Conservation (phyloP, 2,113 vertebrate genomes). For the Crotalus helleri region DNA sequence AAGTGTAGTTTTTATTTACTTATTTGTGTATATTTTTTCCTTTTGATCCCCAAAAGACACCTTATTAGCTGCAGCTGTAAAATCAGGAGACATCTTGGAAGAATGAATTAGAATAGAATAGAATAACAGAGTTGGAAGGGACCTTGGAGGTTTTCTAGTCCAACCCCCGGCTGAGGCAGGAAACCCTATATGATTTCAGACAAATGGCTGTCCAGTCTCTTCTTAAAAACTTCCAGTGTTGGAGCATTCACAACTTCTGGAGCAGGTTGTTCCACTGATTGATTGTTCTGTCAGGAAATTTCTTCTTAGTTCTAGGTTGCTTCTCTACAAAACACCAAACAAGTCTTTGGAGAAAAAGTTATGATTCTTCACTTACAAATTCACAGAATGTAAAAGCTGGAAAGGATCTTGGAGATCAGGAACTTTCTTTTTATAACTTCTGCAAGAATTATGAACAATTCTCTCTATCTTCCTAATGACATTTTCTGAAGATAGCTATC, state of each 20-base stretch:
- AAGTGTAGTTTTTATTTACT: not conserved
- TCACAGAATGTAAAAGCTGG: not conserved
- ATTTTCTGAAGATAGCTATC: not conserved
- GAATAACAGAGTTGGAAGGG: too few species aligned
- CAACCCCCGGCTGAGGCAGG: too few species aligned
- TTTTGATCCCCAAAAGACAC: not conserved
- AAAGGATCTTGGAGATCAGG: not conserved
- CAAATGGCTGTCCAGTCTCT: too few species aligned
- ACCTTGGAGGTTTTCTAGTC: too few species aligned
- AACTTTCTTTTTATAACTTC: not conserved
- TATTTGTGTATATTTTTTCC: not conserved
- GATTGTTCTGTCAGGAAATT: too few species aligned
- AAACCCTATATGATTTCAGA: too few species aligned
- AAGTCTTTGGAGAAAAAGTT: not conserved
- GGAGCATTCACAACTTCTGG: too few species aligned
- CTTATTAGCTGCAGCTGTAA: not conserved
- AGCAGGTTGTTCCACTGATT: too few species aligned
- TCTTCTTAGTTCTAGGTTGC: too few species aligned
- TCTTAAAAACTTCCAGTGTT: too few species aligned
- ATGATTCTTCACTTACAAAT: not conserved
- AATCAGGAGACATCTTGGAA: not conserved
- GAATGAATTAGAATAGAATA: not conserved
- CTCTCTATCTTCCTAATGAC: not conserved
- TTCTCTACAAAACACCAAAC: not conserved
- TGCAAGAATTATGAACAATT: not conserved